Evolutionary conservation across 2,888 invertebrate genomes (phyloP).

Genomic region (Galerucella pusilla): DNA sequence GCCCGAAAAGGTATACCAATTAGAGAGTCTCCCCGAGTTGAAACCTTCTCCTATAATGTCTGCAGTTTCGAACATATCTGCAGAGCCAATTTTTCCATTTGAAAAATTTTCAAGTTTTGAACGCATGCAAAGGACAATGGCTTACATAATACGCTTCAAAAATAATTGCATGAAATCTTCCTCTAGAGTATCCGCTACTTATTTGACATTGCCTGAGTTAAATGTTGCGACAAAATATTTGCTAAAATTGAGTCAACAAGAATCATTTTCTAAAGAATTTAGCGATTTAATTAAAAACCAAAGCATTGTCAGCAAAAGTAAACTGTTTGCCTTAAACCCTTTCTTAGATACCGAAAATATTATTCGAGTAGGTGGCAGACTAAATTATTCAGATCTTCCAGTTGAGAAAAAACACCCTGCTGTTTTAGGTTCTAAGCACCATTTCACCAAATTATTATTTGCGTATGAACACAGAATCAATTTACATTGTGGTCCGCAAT

Average conservation of each 20-base stretch:
- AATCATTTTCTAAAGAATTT: constrained; percentile 13
- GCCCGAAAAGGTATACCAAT: background rate
- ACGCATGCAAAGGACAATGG: background rate
- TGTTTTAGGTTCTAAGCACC: constrained; percentile 28
- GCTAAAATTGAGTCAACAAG: too few relatives aligned
- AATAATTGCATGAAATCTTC: background rate
- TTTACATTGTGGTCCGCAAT: constrained; percentile 34
- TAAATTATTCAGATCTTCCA: constrained; percentile 28
- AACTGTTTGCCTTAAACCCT: constrained; percentile 23
- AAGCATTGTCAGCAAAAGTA: constrained; percentile 4
- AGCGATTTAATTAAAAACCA: constrained; percentile 15
- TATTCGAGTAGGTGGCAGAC: constrained; percentile 36
- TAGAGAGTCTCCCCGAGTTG: background rate
- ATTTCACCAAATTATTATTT: constrained; percentile 26
- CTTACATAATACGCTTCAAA: background rate
- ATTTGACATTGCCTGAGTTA: too few relatives aligned
- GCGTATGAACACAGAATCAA: constrained; percentile 15
- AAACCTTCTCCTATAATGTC: background rate
- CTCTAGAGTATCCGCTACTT: too few relatives aligned
- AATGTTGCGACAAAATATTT: too few relatives aligned
- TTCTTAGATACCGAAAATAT: constrained; percentile 33
- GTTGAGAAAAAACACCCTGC: constrained; percentile 38
- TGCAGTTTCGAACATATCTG: background rate
- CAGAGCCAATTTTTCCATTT: background rate
- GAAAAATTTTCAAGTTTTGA: background rate